Evolutionary conservation across 2,888 invertebrate species (phyloP).

Genomic region (Cephus runcator): DNA sequence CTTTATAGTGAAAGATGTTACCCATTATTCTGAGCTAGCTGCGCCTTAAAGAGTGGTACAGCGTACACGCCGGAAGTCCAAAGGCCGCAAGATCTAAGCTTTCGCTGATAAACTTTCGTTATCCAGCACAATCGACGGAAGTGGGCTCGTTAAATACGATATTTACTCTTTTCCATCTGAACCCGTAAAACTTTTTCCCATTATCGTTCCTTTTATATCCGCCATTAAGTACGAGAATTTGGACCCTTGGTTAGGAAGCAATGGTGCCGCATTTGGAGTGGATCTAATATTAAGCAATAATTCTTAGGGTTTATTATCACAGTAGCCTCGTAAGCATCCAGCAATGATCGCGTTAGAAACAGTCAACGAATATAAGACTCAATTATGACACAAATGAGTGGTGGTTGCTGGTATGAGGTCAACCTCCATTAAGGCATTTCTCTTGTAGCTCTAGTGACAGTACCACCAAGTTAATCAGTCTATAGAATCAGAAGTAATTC

Average conservation of each 20-base stretch:
- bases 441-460: background rate
- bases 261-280: background rate
- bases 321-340: background rate
- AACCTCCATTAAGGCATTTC: background rate
- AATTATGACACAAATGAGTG: background rate
- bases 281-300: background rate
- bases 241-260: background rate
- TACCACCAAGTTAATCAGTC: background rate
- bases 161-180: background rate
- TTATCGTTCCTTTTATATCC: background rate
- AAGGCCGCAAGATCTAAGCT: background rate
- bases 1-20: slow-evolving; percentile 35
- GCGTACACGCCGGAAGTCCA: background rate
- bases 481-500: background rate
- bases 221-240: background rate
- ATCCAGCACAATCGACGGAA: background rate
- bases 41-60: background rate
- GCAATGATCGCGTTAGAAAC: background rate
- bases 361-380: background rate
- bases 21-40: slow-evolving; percentile 22
- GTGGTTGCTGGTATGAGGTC: background rate
- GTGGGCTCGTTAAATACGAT: background rate
- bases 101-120: background rate
- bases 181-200: background rate
- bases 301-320: background rate